Conservation (phyloP, 2,797 vertebrate genomes). For the Phalanger gymnotis region DNA sequence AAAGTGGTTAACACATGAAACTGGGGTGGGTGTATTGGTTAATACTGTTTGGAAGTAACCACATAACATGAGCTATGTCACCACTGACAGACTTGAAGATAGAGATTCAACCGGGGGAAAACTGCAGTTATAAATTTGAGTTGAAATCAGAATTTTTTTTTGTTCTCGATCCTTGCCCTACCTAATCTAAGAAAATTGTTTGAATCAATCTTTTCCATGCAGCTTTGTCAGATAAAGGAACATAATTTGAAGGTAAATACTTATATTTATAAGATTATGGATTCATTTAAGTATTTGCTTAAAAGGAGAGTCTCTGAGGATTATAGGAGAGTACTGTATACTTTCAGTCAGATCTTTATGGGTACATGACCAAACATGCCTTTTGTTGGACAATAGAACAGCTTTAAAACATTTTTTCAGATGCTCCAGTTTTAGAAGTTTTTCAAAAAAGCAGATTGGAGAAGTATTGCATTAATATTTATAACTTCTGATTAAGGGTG, state of each 20-base stretch:
- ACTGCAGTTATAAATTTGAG: conserved; percentile 44
- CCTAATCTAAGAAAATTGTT: conserved; percentile 41
- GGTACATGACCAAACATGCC: background rate
- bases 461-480: conserved; percentile 60
- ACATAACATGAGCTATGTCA: background rate
- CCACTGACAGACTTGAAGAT: conserved; percentile 24
- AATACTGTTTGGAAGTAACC: conserved; percentile 27
- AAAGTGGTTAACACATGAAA: conserved; percentile 11
- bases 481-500: conserved; percentile 38
- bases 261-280: background rate
- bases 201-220: conserved; percentile 30
- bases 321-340: conserved; percentile 17
- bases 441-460: conserved; percentile 15
- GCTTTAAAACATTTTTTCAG: conserved; percentile 12
- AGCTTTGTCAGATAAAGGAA: conserved; percentile 37
- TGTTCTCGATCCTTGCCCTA: conserved; percentile 1
- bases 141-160: conserved; percentile 49
- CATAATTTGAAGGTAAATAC: conserved; percentile 1
- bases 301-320: conserved; percentile 37
- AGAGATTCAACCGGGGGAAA: conserved; percentile 22
- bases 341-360: conserved; percentile 37
- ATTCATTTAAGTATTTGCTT: background rate
- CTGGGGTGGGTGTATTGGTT: background rate
- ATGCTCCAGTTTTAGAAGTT: conserved; percentile 41
- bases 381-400: conserved; percentile 34